Conservation (phyloP, 23 tunicate genomes). For the Clavelina lepadiformis region DNA sequence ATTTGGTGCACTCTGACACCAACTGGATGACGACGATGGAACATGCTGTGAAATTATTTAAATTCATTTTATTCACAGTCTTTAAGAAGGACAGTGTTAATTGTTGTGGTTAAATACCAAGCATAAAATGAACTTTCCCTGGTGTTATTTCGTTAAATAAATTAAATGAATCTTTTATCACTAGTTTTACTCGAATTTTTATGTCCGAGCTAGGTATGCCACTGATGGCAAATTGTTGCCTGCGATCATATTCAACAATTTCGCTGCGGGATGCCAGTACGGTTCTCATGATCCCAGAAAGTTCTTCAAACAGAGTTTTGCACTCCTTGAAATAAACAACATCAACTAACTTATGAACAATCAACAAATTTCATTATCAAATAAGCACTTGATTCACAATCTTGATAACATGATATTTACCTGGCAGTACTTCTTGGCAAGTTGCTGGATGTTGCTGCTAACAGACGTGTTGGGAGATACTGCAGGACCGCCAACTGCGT, state of each 20-base stretch:
- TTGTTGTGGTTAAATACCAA: too few species aligned
- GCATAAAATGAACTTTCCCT: too few species aligned
- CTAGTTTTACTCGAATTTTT: slow-evolving; percentile 27
- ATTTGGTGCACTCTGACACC: slow-evolving; percentile 56
- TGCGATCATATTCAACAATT: slow-evolving; percentile 74
- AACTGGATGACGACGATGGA: slow-evolving; percentile 26
- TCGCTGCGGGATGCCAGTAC: slow-evolving; percentile 83
- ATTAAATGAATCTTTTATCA: background rate
- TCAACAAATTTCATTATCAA: background rate
- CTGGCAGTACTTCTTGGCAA: slow-evolving; percentile 82
- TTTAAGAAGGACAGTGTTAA: too few species aligned
- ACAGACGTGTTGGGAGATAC: slow-evolving; percentile 18
- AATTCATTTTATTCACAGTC: too few species aligned
- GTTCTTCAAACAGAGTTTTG: slow-evolving; percentile 68
- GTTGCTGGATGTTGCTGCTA: slow-evolving; percentile 76
- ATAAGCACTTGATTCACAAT: background rate
- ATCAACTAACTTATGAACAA: background rate
- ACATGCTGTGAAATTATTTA: too few species aligned
- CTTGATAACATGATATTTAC: slow-evolving; percentile 14
- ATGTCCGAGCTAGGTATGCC: slow-evolving; percentile 10
- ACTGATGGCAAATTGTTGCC: slow-evolving; percentile 47
- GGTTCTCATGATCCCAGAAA: slow-evolving; percentile 68
- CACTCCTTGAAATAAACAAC: slow-evolving; percentile 35
- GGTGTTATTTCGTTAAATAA: too few species aligned
- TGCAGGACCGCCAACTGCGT: slow-evolving; percentile 2